Conservation (phyloP, 2,888 invertebrate genomes). For the Acleris laterana region DNA sequence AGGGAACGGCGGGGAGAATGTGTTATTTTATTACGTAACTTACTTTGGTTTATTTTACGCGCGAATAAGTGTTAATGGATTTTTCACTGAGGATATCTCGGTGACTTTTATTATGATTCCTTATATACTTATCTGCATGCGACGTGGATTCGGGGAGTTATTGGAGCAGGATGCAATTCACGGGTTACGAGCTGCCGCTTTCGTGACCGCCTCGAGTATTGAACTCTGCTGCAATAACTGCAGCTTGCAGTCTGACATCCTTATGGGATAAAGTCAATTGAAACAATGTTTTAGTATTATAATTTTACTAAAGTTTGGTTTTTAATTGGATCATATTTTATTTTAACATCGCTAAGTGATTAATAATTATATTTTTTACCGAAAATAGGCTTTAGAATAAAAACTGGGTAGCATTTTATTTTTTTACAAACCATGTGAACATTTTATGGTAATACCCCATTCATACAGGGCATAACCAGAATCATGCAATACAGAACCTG, state of each 20-base stretch:
- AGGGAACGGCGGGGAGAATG: conserved; percentile 54
- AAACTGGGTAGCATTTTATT: not conserved
- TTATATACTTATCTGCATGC: conserved; percentile 42
- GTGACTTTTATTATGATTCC: conserved; percentile 72
- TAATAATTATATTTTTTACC: too few relatives aligned
- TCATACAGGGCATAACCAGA: conserved; percentile 49
- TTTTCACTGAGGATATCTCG: conserved; percentile 60
- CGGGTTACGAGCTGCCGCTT: conserved; percentile 61
- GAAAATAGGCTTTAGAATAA: not conserved
- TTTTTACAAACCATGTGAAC: not conserved
- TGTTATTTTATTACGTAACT: conserved; percentile 63
- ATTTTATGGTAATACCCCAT: conserved; percentile 11
- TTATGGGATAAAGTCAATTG: not conserved
- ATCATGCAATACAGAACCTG: conserved; percentile 47
- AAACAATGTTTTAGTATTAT: too few relatives aligned
- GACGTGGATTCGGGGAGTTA: conserved; percentile 67
- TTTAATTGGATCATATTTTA: too few relatives aligned
- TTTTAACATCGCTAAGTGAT: too few relatives aligned
- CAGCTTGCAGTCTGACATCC: conserved; percentile 15
- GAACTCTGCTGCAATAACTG: conserved; percentile 40
- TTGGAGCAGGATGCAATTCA: conserved; percentile 67
- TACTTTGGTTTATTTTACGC: conserved; percentile 64
- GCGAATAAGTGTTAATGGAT: conserved; percentile 70
- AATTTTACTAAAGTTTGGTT: too few relatives aligned
- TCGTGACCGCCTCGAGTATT: conserved; percentile 68